phyloP scores from a whole-genome alignment of 1,140 invertebrate species.

The Aphaenogaster rudis region DNA sequence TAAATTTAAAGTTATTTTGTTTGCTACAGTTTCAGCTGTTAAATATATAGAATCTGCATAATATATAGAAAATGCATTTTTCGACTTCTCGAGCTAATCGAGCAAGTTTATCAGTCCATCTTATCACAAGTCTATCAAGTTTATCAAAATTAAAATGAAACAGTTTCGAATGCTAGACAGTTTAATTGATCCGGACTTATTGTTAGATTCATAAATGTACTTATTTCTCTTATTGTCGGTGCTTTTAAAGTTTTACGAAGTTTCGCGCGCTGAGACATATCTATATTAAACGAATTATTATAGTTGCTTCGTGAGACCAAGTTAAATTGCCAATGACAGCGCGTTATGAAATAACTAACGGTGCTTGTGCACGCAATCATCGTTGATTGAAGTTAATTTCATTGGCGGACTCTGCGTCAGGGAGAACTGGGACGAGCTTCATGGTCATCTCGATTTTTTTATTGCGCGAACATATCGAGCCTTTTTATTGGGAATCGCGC shows the following conservation, averaged over 20 bases:
- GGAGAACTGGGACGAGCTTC: slow-evolving; percentile 6
- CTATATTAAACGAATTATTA: slow-evolving; percentile 9
- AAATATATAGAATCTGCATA: background rate
- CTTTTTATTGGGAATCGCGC: background rate
- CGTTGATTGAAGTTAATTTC: slow-evolving; percentile 49
- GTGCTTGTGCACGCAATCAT: slow-evolving; percentile 28
- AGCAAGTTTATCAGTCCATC: background rate
- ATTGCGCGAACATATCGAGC: background rate
- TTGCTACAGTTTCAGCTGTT: background rate
- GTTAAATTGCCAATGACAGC: slow-evolving; percentile 22
- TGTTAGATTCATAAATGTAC: background rate
- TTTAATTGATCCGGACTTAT: background rate
- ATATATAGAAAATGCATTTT: background rate
- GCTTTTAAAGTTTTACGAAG: background rate
- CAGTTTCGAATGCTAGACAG: background rate
- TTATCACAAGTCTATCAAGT: background rate
- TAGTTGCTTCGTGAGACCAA: slow-evolving; percentile 3
- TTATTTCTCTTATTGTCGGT: background rate
- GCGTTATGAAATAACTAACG: slow-evolving; percentile 47
- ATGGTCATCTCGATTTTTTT: slow-evolving; percentile 18
- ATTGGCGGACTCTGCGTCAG: background rate
- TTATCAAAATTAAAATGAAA: background rate
- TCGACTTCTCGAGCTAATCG: background rate
- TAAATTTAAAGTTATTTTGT: background rate
- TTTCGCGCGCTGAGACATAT: background rate